A percentile compares a stretch with the other conserved stretches of the same genome.
Conservation (phyloP, 2,113 vertebrate genomes). For the Malurus elegans region DNA sequence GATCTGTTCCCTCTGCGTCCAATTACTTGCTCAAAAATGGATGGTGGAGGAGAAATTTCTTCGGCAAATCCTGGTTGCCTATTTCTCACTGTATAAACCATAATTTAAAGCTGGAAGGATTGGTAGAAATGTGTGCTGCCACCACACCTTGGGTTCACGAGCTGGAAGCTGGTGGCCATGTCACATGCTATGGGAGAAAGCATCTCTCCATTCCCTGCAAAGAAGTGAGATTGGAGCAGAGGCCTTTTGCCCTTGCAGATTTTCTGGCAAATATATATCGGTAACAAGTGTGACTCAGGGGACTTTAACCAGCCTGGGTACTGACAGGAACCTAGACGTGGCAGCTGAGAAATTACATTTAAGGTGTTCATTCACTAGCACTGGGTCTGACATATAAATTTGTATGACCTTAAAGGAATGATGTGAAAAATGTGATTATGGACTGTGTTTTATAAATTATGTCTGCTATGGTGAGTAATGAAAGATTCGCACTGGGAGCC, state of each 20-base stretch:
- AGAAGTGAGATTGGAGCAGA: background rate
- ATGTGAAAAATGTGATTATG: background rate
- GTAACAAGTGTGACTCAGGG: fast-evolving
- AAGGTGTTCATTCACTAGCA: background rate
- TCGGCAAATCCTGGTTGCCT: background rate
- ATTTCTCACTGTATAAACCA: background rate
- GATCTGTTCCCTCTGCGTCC: background rate
- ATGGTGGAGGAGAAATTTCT: background rate
- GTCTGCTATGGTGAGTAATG: background rate
- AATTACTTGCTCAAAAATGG: background rate
- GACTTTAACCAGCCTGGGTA: background rate
- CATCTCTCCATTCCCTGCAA: background rate
- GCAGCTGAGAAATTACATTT: background rate
- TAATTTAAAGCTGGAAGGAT: background rate
- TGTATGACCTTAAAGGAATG: background rate
- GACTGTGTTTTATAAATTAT: background rate
- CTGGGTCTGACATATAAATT: background rate
- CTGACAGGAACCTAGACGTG: background rate
- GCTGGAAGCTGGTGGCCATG: background rate
- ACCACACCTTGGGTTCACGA: background rate
- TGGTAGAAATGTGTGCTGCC: background rate
- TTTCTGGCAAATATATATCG: fast-evolving
- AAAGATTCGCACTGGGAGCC: background rate
- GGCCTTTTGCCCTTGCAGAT: background rate
- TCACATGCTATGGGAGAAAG: background rate